Evolutionary conservation across 2,888 invertebrate species (phyloP).

Genomic region (Leptinotarsa rubiginosa): DNA sequence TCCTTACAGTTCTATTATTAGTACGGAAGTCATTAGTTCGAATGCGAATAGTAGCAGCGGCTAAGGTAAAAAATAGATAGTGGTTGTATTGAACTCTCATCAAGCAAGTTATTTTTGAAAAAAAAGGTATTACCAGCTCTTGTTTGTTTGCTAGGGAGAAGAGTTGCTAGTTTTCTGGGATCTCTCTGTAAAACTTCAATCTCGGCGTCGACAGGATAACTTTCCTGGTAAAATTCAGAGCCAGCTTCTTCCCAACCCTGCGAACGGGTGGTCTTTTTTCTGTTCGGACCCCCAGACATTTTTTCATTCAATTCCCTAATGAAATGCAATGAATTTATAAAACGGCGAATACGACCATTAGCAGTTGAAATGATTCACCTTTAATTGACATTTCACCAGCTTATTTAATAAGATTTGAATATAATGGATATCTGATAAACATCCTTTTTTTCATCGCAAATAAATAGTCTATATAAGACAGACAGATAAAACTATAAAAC

Average conservation of each 20-base stretch:
- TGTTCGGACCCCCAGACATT: slow-evolving; percentile 74
- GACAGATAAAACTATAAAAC: too few relatives aligned
- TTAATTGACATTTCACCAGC: slow-evolving; percentile 11
- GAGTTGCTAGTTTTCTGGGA: slow-evolving; percentile 80
- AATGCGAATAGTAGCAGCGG: slow-evolving; percentile 77
- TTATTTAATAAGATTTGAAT: not conserved
- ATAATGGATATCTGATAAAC: not conserved
- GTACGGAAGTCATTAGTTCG: slow-evolving; percentile 71
- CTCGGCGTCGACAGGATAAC: slow-evolving; percentile 76
- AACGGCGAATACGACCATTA: not conserved
- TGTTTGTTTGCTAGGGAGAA: slow-evolving; percentile 85
- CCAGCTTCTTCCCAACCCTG: slow-evolving; percentile 88
- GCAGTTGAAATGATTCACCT: slow-evolving; percentile 6
- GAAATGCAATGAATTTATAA: not conserved
- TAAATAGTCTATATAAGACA: too few relatives aligned
- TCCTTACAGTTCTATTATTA: slow-evolving; percentile 73
- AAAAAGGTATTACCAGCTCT: slow-evolving; percentile 71
- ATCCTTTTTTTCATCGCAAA: too few relatives aligned
- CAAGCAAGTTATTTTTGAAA: not conserved
- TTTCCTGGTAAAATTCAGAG: slow-evolving; percentile 86
- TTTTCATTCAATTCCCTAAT: slow-evolving; percentile 2
- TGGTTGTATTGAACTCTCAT: not conserved
- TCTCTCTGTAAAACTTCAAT: slow-evolving; percentile 79
- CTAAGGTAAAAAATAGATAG: slow-evolving; percentile 30
- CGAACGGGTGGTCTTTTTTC: slow-evolving; percentile 68